Conservation (phyloP, 2,888 invertebrate genomes). For the Osmoderma eremita region DNA sequence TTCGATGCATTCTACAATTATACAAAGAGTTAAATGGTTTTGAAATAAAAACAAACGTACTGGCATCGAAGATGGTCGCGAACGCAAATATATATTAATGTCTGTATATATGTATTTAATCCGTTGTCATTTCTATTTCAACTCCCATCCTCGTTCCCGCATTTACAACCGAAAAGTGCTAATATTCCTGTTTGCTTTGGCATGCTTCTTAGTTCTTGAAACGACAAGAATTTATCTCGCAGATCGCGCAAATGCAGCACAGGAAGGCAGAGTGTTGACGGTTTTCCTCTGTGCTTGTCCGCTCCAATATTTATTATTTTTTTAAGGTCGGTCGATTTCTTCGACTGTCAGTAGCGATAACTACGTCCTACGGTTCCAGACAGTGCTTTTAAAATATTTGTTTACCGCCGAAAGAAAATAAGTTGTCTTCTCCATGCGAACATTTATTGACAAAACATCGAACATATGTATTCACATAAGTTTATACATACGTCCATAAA, state of each 20-base stretch:
- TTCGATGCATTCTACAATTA: no score
- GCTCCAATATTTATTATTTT: slow-evolving; percentile 5
- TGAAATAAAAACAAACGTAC: no score
- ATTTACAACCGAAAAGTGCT: slow-evolving; percentile 15
- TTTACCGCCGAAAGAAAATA: no score
- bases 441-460: background rate
- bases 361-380: background rate
- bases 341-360: slow-evolving; percentile 5
- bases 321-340: slow-evolving; percentile 4
- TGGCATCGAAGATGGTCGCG: no score
- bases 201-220: slow-evolving; percentile 6
- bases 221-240: slow-evolving; percentile 20
- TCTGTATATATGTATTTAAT: background rate
- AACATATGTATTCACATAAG: background rate
- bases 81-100: no score
- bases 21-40: no score
- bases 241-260: background rate
- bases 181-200: slow-evolving; percentile 27
- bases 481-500: background rate
- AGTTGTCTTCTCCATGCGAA: background rate
- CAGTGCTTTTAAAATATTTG: slow-evolving; percentile 15
- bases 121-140: background rate
- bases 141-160: background rate
- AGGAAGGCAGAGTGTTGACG: slow-evolving; percentile 12
- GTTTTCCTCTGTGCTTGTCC: background rate